Percentiles rank a stretch among this genome's conserved stretches.
Evolutionary conservation across 2,888 invertebrate genomes (phyloP).

Genomic region (Patella ulyssiponensis): DNA sequence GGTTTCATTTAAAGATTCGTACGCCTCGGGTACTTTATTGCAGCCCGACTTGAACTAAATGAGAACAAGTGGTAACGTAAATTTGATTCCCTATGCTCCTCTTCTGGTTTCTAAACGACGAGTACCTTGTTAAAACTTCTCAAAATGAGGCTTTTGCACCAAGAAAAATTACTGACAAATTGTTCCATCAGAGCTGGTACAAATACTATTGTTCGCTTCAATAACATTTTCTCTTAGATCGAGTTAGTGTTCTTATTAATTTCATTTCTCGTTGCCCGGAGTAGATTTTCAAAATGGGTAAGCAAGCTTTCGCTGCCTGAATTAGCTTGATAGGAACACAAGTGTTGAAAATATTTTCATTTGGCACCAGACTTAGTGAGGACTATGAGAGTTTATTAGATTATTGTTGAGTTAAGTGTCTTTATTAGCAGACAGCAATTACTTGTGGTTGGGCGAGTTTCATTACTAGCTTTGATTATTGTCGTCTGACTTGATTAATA

Average conservation of each 20-base stretch:
- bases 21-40: constrained; percentile 11
- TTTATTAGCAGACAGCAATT: constrained; percentile 31
- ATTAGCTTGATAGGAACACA: constrained; percentile 28
- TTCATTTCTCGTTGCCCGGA: constrained; percentile 18
- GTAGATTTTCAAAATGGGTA: constrained; percentile 17
- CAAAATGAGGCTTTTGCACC: not conserved
- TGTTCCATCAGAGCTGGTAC: constrained; percentile 19
- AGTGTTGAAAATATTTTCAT: constrained; percentile 30
- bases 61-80: constrained; percentile 13
- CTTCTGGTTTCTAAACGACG: not conserved
- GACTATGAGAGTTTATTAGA: constrained; percentile 25
- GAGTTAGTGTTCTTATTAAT: constrained; percentile 26
- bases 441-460: constrained; percentile 16
- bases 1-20: constrained; percentile 3
- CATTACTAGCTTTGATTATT: constrained; percentile 7
- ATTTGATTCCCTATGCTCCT: constrained; percentile 2
- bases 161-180: constrained; percentile 1
- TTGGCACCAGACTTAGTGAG: constrained; percentile 22
- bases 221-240: constrained; percentile 29
- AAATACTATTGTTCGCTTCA: constrained; percentile 30
- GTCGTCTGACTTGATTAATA: not conserved
- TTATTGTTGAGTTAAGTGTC: constrained; percentile 30
- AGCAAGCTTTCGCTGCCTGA: constrained; percentile 21
- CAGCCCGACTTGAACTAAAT: not conserved
- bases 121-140: constrained; percentile 4